Evolutionary conservation across 2,113 vertebrate genomes (phyloP), one percentile per base, ranked within the genome.

Genomic region (Leucoraja erinaceus): DNA sequence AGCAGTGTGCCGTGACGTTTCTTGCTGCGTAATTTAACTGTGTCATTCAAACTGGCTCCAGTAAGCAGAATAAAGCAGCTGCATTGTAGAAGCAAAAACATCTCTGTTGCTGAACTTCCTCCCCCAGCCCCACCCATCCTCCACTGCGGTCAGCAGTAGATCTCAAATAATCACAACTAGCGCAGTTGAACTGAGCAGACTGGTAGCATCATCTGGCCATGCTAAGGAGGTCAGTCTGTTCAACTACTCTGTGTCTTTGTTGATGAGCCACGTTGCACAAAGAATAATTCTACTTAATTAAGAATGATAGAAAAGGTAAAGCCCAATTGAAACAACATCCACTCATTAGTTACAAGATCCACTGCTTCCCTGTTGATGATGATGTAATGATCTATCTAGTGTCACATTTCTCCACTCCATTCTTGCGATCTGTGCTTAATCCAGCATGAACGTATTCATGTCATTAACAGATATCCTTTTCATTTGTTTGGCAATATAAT

Each of bases 1-100:
- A 93, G 93, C 86, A 16, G 75, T 94, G 93, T 94, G 94, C 93
- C 93, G 94, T 97, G 97, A 97, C 96, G 96, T 97, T 96, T 91
- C 38, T 91, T 54, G 90, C 90, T 91, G 90, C 68, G 93, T 94
- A 95, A 94, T 94, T 95, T 93, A 93, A 93, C 95, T 94, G 93
- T 93, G 94, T 94, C 93, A 72, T n/a, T 94, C 94, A 94, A 94
- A 91, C 94, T 95, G 94, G 93, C 93, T 93, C 4, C 63, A 0
- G 93, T 94, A 93, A 4, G 93, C 90, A 81, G 93, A 93, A 72
- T 20, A 22, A 4, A 18, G 2, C 94, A 95, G 83, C 72, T 61
- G 22, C 84, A 93, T 94, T 92, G 94, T 93, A 93, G 88, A 84
- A 2, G 90, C 93, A 31, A 94, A 96, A 95, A n/a, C 12, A 47